These are phyloP conservation scores for Cataglyphis hispanica DNA, from an alignment of 1,140 invertebrate species.

Conservation along the genomic window DNA sequence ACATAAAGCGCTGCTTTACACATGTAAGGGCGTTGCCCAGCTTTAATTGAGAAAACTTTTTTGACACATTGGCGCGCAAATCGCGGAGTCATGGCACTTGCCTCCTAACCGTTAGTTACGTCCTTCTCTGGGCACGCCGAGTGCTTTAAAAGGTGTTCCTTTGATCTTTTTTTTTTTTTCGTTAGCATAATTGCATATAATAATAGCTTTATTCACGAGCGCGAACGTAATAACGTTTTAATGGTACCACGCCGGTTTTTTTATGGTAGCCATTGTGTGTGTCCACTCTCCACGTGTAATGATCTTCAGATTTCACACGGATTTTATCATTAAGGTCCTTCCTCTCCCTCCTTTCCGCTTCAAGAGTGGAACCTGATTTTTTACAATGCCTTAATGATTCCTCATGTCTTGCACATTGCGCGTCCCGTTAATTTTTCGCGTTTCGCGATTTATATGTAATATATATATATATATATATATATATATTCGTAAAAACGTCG, in stretches of 20 bases:
- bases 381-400: constrained; percentile 13
- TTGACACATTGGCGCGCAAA: constrained; percentile 58
- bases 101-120: constrained; percentile 34
- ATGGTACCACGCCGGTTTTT: constrained; percentile 66
- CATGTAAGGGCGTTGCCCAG: constrained; percentile 3
- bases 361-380: constrained; percentile 46
- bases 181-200: constrained; percentile 72
- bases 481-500: too few relatives aligned
- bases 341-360: constrained; percentile 31
- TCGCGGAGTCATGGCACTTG: constrained; percentile 66
- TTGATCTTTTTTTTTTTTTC: constrained; percentile 66
- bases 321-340: constrained; percentile 64
- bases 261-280: constrained; percentile 55
- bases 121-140: constrained; percentile 14
- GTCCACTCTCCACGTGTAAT: constrained; percentile 49
- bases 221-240: constrained; percentile 75
- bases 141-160: constrained; percentile 39
- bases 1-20: not conserved
- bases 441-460: not conserved
- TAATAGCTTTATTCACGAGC: constrained; percentile 70
- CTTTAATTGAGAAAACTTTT: constrained; percentile 70
- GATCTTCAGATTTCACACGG: constrained; percentile 63
- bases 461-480: too few relatives aligned
- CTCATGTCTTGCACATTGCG: not conserved
- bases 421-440: constrained; percentile 20